Conservation (phyloP, 1,140 invertebrate species). For the Ostrea denselamellosa region DNA sequence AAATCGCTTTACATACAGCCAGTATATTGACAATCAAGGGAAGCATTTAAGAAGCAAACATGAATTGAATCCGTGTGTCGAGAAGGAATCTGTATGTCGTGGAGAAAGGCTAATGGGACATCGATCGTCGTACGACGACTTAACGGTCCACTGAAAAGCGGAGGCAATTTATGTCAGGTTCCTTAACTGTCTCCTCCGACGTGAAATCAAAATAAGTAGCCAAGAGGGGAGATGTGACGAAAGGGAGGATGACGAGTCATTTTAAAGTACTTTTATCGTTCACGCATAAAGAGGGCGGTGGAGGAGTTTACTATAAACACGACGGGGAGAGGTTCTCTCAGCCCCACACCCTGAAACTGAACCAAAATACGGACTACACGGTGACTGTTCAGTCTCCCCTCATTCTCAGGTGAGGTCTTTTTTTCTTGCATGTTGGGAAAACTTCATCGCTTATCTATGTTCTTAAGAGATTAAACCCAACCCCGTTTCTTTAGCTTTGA, state of each 20-base stretch:
- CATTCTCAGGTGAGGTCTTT: conserved; percentile 3
- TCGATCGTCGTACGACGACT: conserved; percentile 14
- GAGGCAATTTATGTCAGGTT: not conserved
- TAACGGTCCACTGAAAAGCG: not conserved
- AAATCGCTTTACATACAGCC: not conserved
- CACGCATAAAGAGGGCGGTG: conserved; percentile 42
- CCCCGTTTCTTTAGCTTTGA: too few species aligned
- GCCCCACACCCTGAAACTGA: conserved; percentile 53
- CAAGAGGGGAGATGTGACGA: not conserved
- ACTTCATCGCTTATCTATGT: too few species aligned
- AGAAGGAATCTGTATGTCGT: not conserved
- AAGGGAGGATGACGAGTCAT: conserved; percentile 42
- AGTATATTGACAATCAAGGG: not conserved
- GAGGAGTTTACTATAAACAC: conserved; percentile 51
- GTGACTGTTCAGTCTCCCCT: conserved; percentile 18
- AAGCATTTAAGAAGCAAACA: too few species aligned
- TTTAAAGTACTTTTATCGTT: conserved; percentile 52
- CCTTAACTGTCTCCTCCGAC: not conserved
- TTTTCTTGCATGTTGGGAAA: too few species aligned
- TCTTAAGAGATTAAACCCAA: too few species aligned
- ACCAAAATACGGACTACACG: conserved; percentile 53
- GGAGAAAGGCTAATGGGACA: not conserved
- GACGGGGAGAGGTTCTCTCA: conserved; percentile 56
- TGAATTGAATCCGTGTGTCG: too few species aligned
- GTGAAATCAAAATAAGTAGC: not conserved